These are phyloP conservation scores for Helarctos malayanus DNA, from an alignment of 2,797 vertebrate species.

Conservation along the genomic window DNA sequence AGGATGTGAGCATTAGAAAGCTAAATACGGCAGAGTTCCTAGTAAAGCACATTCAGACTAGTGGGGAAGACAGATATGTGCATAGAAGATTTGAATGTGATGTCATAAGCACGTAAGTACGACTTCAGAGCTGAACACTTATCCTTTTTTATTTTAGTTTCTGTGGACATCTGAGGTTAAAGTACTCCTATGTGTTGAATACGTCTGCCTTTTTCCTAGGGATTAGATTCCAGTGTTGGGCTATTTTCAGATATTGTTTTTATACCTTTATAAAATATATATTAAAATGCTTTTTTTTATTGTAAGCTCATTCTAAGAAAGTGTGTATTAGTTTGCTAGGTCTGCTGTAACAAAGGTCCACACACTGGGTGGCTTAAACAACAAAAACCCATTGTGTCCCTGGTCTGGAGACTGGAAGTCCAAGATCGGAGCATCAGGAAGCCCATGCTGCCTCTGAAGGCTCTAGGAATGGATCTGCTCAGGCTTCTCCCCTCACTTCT, in stretches of 20 bases:
- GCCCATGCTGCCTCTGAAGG: not conserved
- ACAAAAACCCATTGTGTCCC: not conserved
- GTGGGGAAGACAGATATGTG: not conserved
- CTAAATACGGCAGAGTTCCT: not conserved
- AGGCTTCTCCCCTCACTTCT: not conserved
- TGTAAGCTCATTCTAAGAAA: not conserved
- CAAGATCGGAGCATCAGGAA: too few relatives aligned
- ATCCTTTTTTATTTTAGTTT: constrained; percentile 34
- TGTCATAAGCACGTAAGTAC: not conserved
- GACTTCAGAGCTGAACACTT: not conserved
- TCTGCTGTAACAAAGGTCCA: not conserved
- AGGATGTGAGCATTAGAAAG: not conserved
- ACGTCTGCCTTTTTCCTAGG: not conserved
- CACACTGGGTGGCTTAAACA: not conserved
- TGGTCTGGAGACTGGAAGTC: not conserved
- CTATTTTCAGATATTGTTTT: not conserved
- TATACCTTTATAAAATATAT: not conserved
- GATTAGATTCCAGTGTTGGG: not conserved
- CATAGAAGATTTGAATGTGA: not conserved
- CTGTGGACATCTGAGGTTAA: not conserved
- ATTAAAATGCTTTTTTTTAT: not conserved
- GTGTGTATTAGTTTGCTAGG: not conserved
- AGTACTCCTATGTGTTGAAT: not conserved
- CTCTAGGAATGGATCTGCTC: too few relatives aligned
- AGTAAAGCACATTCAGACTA: not conserved